Base-by-base conservation (phyloP, 2,888 invertebrate species). In the Brachycybe producta region DNA sequence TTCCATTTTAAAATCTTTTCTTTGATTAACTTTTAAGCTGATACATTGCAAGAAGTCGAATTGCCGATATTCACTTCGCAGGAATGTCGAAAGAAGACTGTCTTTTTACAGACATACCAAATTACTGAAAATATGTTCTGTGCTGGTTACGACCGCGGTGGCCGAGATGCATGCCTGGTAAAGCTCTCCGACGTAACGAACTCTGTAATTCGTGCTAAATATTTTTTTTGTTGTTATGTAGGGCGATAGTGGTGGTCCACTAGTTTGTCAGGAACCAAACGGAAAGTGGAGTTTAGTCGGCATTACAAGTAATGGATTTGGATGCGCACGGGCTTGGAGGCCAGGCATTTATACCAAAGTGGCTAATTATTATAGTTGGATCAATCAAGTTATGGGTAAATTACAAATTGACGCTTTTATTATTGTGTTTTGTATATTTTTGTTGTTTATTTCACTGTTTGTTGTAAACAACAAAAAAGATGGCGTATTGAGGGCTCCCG, bases 311-410 rank as follows among this genome's bases (percentile, higher is more conserved):
- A 84, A 84, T 62, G 83, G 83, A 0, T 82, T 82, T 62, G 83
- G 84, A 0, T 84, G 83, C 65, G 84, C 83, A 0, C 70, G 84
- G 55, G 81, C 82, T 0, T 79, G 80, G 62, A 70, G 83, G 5
- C 84, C 84, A 15, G 84, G 84, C 32, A 82, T 84, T 39, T 84
- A 84, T 68, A 84, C 84, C 1, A 83, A 83, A 66, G 82, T 83
- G 8, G 73, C 78, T 28, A 77, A 80, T 65, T 84, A 84, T 64
- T 68, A 81, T 35, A 71, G 74, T 24, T 84, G 83, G 82, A 80
- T 84, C 52, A 73, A 78, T 58, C 66, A 69, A 39, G 72, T 75
- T 15, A 74, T 78, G 57, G 61, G 54, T 54, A 49, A 19, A 28
- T 47, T 21, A 5, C 28, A 26, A 7, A 17, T n/a, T n/a, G 13